phyloP scores from a whole-genome alignment of 2,888 invertebrate genomes.

The Thereva unica region DNA sequence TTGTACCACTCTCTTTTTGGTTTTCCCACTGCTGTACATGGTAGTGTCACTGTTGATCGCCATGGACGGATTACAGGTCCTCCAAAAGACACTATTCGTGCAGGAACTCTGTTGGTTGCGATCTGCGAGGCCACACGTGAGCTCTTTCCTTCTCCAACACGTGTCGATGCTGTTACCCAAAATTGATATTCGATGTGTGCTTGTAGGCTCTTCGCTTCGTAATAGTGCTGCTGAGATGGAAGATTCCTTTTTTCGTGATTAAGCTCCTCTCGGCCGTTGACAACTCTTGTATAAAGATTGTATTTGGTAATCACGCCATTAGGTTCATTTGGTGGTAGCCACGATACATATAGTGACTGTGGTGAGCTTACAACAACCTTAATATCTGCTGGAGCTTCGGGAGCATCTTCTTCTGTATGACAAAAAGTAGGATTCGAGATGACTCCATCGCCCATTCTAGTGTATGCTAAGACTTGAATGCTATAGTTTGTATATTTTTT shows the following conservation, averaged over 20 bases:
- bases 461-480: slow-evolving; percentile 77
- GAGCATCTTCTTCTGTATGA: slow-evolving; percentile 80
- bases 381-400: slow-evolving; percentile 77
- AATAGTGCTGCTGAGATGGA: slow-evolving; percentile 66
- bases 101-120: slow-evolving; percentile 68
- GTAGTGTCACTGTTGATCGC: slow-evolving; percentile 67
- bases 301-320: slow-evolving; percentile 80
- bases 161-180: slow-evolving; percentile 77
- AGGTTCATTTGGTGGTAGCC: slow-evolving; percentile 74
- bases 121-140: slow-evolving; percentile 70
- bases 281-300: slow-evolving; percentile 70
- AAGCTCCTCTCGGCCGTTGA: slow-evolving; percentile 70
- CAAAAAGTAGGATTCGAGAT: slow-evolving; percentile 70
- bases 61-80: slow-evolving; percentile 68
- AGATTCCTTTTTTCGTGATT: slow-evolving; percentile 70
- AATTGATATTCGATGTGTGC: slow-evolving; percentile 76
- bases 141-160: slow-evolving; percentile 77
- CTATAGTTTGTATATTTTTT: slow-evolving; percentile 81
- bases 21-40: slow-evolving; percentile 69
- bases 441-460: slow-evolving; percentile 77
- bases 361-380: slow-evolving; percentile 77
- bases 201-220: slow-evolving; percentile 70
- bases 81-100: slow-evolving; percentile 73
- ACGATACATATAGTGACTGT: slow-evolving; percentile 75
- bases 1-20: slow-evolving; percentile 70